Percentiles rank a stretch among this genome's conserved stretches.
Evolutionary conservation across 2,797 vertebrate genomes (phyloP).

Genomic region (Propithecus perrieri): DNA sequence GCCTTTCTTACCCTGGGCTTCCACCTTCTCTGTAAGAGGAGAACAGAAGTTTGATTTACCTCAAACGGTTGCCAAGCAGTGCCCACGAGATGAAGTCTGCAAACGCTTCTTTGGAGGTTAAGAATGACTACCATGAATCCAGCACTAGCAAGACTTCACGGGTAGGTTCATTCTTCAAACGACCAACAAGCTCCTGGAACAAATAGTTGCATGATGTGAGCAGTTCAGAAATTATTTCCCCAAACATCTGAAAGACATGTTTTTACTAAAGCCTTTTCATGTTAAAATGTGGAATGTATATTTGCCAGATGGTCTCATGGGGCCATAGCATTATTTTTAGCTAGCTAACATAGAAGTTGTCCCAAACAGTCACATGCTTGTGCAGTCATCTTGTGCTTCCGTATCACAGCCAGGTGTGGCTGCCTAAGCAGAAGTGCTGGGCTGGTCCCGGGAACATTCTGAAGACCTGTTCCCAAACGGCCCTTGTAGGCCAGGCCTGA

Average conservation of each 20-base stretch:
- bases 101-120: background rate
- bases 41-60: background rate
- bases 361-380: background rate
- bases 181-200: background rate
- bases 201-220: background rate
- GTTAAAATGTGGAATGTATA: rapidly evolving
- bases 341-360: background rate
- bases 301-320: rapidly evolving
- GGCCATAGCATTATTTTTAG: rapidly evolving
- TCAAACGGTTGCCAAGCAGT: background rate
- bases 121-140: rapidly evolving
- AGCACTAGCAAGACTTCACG: rapidly evolving
- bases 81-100: rapidly evolving
- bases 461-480: background rate
- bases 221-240: background rate
- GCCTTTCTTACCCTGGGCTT: background rate
- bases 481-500: background rate
- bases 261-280: no score
- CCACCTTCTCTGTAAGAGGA: background rate
- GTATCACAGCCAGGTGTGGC: background rate
- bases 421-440: background rate
- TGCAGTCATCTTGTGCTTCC: background rate
- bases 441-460: background rate
- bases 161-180: rapidly evolving
- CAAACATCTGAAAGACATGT: rapidly evolving